Evolutionary conservation across 2,888 invertebrate genomes (phyloP).

Genomic region (Drosophila tripunctata): DNA sequence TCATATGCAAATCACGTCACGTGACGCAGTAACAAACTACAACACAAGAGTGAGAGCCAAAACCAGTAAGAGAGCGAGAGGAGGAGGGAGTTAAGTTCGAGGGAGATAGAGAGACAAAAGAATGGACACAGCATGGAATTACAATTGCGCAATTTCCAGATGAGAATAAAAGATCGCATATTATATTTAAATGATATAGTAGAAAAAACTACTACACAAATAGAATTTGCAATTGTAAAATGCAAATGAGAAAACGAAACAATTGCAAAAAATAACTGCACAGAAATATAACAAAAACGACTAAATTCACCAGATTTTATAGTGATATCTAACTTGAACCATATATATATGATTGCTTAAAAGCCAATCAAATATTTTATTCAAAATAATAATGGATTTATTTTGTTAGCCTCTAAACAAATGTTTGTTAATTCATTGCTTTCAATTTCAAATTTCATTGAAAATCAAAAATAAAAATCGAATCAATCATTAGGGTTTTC

Average conservation of each 20-base stretch:
- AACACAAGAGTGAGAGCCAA: background rate
- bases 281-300: too few relatives aligned
- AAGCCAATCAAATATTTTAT: too few relatives aligned
- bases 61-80: background rate
- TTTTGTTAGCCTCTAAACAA: too few relatives aligned
- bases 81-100: background rate
- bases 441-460: background rate
- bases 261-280: background rate
- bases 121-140: conserved; percentile 52
- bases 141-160: conserved; percentile 64
- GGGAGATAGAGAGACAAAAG: conserved; percentile 23
- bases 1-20: conserved; percentile 68
- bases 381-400: too few relatives aligned
- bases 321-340: too few relatives aligned
- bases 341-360: too few relatives aligned
- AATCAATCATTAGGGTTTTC: background rate
- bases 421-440: too few relatives aligned
- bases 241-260: conserved; percentile 1
- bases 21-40: conserved; percentile 45
- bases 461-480: background rate
- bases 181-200: background rate
- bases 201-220: background rate
- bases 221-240: conserved; percentile 12
- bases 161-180: conserved; percentile 49
- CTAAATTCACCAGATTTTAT: background rate